phyloP scores from a whole-genome alignment of 2,113 vertebrate species.

The Proterorhinus semilunaris region DNA sequence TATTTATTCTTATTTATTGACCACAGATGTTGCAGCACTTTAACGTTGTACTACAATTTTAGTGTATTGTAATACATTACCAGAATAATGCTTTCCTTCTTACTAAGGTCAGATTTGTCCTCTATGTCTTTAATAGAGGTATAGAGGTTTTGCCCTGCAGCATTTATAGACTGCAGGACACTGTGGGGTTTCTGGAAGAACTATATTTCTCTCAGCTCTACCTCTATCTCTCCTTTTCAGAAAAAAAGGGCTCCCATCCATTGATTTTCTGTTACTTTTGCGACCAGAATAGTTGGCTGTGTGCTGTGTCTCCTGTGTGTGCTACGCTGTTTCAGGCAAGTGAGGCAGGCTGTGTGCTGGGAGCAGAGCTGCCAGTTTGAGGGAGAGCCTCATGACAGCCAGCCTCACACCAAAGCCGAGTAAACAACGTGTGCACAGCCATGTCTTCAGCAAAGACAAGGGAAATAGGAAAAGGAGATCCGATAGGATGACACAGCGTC shows the following conservation, averaged over 20 bases:
- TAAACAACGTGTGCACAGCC: slow-evolving; percentile 52
- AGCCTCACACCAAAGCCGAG: slow-evolving; percentile 50
- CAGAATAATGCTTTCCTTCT: not conserved
- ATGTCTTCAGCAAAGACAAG: slow-evolving; percentile 12
- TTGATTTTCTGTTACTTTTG: slow-evolving; percentile 67
- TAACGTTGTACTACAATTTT: too few relatives aligned
- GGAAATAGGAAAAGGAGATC: slow-evolving; percentile 31
- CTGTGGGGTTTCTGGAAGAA: slow-evolving; percentile 17
- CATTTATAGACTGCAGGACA: slow-evolving; percentile 18
- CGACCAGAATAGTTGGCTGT: slow-evolving; percentile 58
- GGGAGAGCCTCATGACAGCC: slow-evolving; percentile 54
- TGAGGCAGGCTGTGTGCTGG: slow-evolving; percentile 34
- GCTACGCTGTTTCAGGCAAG: slow-evolving; percentile 49
- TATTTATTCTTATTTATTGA: not conserved
- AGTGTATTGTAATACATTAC: not conserved
- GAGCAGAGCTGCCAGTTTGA: slow-evolving; percentile 41
- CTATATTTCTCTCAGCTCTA: slow-evolving; percentile 15
- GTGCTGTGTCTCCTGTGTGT: slow-evolving; percentile 39
- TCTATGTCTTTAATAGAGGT: not conserved
- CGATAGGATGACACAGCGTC: slow-evolving; percentile 43
- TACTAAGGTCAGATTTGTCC: not conserved
- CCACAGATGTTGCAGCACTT: too few relatives aligned
- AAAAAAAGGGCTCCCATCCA: slow-evolving; percentile 35
- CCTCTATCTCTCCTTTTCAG: slow-evolving; percentile 3
- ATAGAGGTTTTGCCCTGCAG: not conserved